Evolutionary conservation across 53 echinoderm and acorn worm genomes (phyloP).

Genomic region (Crossaster papposus): DNA sequence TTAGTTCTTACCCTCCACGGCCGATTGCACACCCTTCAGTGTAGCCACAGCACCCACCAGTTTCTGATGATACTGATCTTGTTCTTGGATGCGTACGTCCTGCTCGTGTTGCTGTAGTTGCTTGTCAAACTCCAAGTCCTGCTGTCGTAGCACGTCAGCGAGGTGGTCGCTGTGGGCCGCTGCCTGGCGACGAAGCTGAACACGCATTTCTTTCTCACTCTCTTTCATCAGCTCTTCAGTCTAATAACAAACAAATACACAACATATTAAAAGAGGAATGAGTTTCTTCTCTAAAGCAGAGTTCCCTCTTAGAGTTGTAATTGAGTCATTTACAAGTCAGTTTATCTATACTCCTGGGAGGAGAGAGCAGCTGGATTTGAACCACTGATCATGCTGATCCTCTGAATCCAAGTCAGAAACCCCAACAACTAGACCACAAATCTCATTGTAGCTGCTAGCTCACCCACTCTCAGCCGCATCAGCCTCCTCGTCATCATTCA

Average conservation of each 20-base stretch:
- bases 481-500: neutral
- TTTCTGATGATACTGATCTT: slow-evolving; percentile 77
- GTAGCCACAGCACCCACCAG: slow-evolving; percentile 83
- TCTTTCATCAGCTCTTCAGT: slow-evolving; percentile 61
- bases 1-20: slow-evolving; percentile 88
- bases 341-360: too few species aligned
- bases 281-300: too few species aligned
- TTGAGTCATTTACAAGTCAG: too few species aligned
- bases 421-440: too few species aligned
- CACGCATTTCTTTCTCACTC: slow-evolving; percentile 79
- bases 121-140: slow-evolving; percentile 70
- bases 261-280: neutral
- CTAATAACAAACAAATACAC: slow-evolving; percentile 33
- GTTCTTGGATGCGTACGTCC: slow-evolving; percentile 69
- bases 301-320: too few species aligned
- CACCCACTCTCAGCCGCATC: neutral
- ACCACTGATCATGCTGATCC: too few species aligned
- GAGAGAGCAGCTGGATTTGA: too few species aligned
- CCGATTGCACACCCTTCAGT: slow-evolving; percentile 85
- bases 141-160: slow-evolving; percentile 73
- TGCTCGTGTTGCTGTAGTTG: slow-evolving; percentile 65
- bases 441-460: neutral
- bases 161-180: slow-evolving; percentile 98
- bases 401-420: too few species aligned
- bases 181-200: slow-evolving; percentile 89